Evolutionary conservation across 2,888 invertebrate genomes (phyloP).

Genomic region (Patella caerulea): DNA sequence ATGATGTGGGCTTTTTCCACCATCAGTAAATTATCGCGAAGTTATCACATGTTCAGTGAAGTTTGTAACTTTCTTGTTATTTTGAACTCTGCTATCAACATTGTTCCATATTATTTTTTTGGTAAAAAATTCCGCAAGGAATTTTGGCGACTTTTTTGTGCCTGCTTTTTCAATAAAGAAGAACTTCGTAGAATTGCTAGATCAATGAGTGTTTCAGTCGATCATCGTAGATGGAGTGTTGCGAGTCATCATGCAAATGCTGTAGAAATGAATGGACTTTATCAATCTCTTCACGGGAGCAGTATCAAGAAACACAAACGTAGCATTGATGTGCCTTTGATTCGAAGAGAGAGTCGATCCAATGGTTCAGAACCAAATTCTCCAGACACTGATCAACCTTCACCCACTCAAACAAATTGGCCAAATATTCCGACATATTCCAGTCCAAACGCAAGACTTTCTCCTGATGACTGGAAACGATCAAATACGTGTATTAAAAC

Average conservation of each 20-base stretch:
- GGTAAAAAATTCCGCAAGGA: slow-evolving; percentile 68
- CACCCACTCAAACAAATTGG: not conserved
- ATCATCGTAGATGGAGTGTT: slow-evolving; percentile 36
- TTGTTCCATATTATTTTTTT: slow-evolving; percentile 71
- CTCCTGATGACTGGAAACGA: not conserved
- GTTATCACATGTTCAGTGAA: slow-evolving; percentile 66
- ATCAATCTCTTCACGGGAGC: not conserved
- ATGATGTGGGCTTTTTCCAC: slow-evolving; percentile 67
- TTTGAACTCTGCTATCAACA: slow-evolving; percentile 71
- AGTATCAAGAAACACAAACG: not conserved
- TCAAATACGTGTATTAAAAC: not conserved
- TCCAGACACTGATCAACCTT: not conserved
- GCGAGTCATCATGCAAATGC: slow-evolving; percentile 30
- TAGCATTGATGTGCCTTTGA: not conserved
- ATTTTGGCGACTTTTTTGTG: slow-evolving; percentile 67
- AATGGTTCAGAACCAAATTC: not conserved
- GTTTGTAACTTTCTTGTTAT: slow-evolving; percentile 68
- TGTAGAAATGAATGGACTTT: slow-evolving; percentile 35
- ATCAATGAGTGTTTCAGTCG: slow-evolving; percentile 56
- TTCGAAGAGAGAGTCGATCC: not conserved
- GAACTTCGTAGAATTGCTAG: slow-evolving; percentile 51
- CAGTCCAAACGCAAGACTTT: not conserved
- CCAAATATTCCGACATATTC: not conserved
- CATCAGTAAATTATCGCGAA: slow-evolving; percentile 28
- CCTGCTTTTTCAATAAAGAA: slow-evolving; percentile 55